Percentiles rank a stretch among this genome's conserved stretches.
phyloP scores from a whole-genome alignment of 2,888 invertebrate genomes.

The Anoncus sp. region DNA sequence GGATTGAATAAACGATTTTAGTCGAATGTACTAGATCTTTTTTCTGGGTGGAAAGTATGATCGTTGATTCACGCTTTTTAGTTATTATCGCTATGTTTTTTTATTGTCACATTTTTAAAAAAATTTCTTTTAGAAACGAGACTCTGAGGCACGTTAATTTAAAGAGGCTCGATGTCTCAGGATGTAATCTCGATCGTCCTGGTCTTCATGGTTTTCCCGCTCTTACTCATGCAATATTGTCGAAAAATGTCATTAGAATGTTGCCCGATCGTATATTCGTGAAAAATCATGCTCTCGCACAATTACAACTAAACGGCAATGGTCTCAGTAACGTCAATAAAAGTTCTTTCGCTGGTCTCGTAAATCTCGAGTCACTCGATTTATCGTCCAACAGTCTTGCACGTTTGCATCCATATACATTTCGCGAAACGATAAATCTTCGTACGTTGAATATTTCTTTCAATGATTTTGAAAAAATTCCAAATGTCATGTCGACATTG shows the following conservation, averaged over 20 bases:
- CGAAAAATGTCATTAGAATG: slow-evolving; percentile 87
- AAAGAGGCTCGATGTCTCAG: slow-evolving; percentile 76
- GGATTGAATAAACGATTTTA: too few relatives aligned
- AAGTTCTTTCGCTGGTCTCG: slow-evolving; percentile 86
- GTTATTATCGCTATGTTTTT: too few relatives aligned
- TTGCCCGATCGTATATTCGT: slow-evolving; percentile 86
- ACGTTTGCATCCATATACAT: slow-evolving; percentile 85
- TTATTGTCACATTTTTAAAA: background rate
- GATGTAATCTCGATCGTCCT: slow-evolving; percentile 78
- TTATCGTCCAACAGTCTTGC: slow-evolving; percentile 89
- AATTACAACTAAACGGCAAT: slow-evolving; percentile 88
- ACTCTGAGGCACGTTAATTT: slow-evolving; percentile 75
- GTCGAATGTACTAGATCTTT: too few relatives aligned
- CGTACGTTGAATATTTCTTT: slow-evolving; percentile 86
- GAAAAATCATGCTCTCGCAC: slow-evolving; percentile 86
- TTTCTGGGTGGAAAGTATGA: too few relatives aligned
- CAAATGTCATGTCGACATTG: slow-evolving; percentile 67
- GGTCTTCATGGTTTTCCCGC: slow-evolving; percentile 87
- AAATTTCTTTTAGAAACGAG: slow-evolving; percentile 68
- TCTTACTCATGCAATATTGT: slow-evolving; percentile 85
- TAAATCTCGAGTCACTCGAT: slow-evolving; percentile 86
- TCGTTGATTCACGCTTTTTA: too few relatives aligned
- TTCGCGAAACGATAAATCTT: slow-evolving; percentile 86
- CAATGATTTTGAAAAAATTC: slow-evolving; percentile 73
- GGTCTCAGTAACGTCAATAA: slow-evolving; percentile 86